These are phyloP conservation scores for Phenganax marumi DNA, from an alignment of 92 coral and sea anemone species.

Conservation along the genomic window DNA sequence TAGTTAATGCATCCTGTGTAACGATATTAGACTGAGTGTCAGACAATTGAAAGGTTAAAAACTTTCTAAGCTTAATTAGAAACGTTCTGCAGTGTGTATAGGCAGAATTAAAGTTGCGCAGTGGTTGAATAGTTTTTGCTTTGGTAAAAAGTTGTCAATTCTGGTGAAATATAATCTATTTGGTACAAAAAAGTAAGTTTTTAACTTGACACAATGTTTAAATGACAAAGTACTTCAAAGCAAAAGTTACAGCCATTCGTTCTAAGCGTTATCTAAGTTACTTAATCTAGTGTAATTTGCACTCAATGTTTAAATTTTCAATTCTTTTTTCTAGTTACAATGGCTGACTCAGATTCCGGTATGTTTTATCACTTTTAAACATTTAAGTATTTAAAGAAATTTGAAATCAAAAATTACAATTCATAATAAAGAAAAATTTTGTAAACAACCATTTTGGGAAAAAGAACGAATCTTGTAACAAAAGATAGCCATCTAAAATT, in stretches of 20 bases:
- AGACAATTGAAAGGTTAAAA: background rate
- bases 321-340: background rate
- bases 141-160: background rate
- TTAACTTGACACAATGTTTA: too few relatives aligned
- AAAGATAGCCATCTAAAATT: too few relatives aligned
- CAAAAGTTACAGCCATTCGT: too few relatives aligned
- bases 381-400: background rate
- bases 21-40: conserved; percentile 18
- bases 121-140: background rate
- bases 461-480: too few relatives aligned
- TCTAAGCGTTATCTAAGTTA: too few relatives aligned
- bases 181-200: too few relatives aligned
- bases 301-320: background rate
- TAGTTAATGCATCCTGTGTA: conserved; percentile 16
- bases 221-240: too few relatives aligned
- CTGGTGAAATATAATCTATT: background rate
- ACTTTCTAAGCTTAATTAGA: background rate
- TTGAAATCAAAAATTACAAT: background rate
- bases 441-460: background rate
- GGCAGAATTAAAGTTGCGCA: background rate
- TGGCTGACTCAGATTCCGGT: conserved; percentile 37
- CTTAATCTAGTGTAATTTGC: background rate
- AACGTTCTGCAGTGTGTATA: background rate
- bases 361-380: background rate
- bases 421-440: background rate